Conservation (phyloP, 2,113 vertebrate genomes). For the Diadophis punctatus region DNA sequence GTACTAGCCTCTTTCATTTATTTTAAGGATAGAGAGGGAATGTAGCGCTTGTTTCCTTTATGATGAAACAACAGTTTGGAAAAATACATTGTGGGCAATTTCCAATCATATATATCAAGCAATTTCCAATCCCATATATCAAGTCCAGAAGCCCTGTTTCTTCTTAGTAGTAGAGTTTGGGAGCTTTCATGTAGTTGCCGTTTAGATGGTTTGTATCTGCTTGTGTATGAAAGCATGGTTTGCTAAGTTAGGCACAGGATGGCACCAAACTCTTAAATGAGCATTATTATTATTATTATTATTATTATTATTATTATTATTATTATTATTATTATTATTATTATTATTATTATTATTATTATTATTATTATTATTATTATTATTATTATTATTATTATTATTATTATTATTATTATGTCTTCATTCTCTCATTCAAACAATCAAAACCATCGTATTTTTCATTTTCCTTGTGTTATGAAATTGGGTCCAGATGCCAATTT, state of each 20-base stretch:
- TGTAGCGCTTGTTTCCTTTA: neutral
- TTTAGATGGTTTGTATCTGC: neutral
- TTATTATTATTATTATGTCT: neutral
- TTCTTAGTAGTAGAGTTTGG: neutral
- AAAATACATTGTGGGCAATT: neutral
- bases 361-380: neutral
- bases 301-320: neutral
- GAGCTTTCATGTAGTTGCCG: neutral
- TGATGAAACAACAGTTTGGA: neutral
- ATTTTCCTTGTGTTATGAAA: neutral
- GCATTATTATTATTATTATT: neutral
- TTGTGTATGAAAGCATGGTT: neutral
- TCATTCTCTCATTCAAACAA: neutral
- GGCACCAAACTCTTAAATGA: neutral
- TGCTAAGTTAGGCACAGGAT: neutral
- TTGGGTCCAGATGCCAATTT: neutral
- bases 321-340: neutral
- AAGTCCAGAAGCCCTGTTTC: neutral
- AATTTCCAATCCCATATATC: neutral
- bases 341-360: neutral
- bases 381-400: neutral
- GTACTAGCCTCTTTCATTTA: neutral
- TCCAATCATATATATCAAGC: neutral
- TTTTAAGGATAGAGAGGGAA: neutral
- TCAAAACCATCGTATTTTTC: neutral